Evolutionary conservation across 2,888 invertebrate genomes (phyloP).

Genomic region (Cosmia trapezina): DNA sequence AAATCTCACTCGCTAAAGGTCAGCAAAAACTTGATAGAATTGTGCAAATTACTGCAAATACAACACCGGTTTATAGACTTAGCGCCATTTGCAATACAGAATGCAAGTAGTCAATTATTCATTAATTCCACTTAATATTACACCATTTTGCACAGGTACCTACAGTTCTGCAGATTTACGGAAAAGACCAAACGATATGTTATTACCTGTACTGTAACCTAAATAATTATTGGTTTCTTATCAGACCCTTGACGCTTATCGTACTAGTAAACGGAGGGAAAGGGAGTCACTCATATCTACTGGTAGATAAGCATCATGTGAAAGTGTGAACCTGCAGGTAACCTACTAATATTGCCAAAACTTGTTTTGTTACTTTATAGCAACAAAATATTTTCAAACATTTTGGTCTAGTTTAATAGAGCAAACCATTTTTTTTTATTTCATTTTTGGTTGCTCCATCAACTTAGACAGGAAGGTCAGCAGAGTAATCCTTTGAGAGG

Average conservation of each 20-base stretch:
- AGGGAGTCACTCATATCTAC: conserved; percentile 3
- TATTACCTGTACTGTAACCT: conserved; percentile 13
- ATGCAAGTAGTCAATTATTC: conserved; percentile 21
- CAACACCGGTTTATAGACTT: conserved; percentile 35
- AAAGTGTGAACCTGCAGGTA: conserved; percentile 18
- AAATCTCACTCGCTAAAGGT: conserved; percentile 38
- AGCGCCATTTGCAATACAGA: conserved; percentile 31
- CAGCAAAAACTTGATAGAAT: conserved; percentile 20
- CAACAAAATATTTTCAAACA: too few species aligned
- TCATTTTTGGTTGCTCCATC: neutral
- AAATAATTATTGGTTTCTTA: conserved; percentile 22
- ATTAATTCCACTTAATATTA: conserved; percentile 26
- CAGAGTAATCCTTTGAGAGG: neutral
- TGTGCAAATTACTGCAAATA: conserved; percentile 39
- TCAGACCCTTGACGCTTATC: conserved; percentile 34
- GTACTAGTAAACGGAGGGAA: conserved; percentile 9
- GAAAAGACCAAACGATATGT: conserved; percentile 9
- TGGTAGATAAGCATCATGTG: conserved; percentile 17
- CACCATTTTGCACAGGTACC: neutral
- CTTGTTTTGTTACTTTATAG: neutral
- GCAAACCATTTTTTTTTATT: too few species aligned
- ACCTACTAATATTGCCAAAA: neutral
- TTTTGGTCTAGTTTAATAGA: too few species aligned
- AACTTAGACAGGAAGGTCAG: neutral
- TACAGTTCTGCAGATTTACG: neutral